Evolutionary conservation across 2,113 vertebrate species (phyloP).

Genomic region (Prunella himalayana): DNA sequence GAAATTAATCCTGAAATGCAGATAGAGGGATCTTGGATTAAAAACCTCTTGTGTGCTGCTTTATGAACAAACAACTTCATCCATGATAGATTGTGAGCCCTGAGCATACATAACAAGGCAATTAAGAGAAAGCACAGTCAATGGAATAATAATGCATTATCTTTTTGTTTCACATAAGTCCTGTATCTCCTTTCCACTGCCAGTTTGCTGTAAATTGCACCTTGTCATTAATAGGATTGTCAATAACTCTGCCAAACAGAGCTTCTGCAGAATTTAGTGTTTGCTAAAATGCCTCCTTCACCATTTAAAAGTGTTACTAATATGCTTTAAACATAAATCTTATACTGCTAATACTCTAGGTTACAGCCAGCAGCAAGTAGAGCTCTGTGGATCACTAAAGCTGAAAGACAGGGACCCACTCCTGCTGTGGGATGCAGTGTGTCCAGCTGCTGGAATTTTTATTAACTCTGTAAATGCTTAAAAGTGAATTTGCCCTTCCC

Average conservation of each 20-base stretch:
- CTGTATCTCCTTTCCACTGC: constrained; percentile 32
- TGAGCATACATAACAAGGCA: constrained; percentile 39
- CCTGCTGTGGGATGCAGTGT: not conserved
- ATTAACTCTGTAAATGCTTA: not conserved
- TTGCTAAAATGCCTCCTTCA: not conserved
- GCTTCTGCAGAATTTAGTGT: constrained; percentile 28
- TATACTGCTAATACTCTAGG: not conserved
- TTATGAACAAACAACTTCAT: constrained; percentile 47
- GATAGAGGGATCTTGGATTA: constrained; percentile 45
- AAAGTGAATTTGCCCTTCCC: not conserved
- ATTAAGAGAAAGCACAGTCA: constrained; percentile 45
- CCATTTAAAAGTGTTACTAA: constrained; percentile 10
- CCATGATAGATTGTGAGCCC: constrained; percentile 24
- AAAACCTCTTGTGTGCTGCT: constrained; percentile 26
- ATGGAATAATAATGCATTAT: constrained; percentile 36
- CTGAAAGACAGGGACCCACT: not conserved
- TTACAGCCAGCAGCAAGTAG: not conserved
- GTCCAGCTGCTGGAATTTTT: not conserved
- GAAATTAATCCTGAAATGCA: constrained; percentile 43
- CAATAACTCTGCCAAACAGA: constrained; percentile 30
- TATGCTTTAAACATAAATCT: constrained; percentile 25
- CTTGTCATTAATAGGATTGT: constrained; percentile 58
- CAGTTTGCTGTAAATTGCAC: constrained; percentile 49
- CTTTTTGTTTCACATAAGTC: constrained; percentile 57
- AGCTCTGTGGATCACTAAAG: not conserved